phyloP scores from a whole-genome alignment of 1,140 invertebrate genomes.

The Cyphomyrmex costatus region DNA sequence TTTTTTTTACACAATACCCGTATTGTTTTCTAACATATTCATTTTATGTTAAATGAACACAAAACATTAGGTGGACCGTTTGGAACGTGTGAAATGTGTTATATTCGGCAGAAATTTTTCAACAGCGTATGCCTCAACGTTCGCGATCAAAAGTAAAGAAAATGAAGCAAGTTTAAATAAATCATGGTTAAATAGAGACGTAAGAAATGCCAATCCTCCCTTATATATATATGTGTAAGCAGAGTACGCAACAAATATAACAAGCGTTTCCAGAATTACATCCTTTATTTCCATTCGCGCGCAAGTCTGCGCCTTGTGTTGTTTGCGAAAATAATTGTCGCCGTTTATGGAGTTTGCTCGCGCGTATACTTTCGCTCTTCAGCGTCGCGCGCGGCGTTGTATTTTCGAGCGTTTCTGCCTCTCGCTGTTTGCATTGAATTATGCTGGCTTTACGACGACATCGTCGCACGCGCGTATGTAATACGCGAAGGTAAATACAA shows the following conservation, averaged over 20 bases:
- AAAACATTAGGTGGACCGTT: not conserved
- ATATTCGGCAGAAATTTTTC: too few species aligned
- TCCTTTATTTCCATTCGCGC: slow-evolving; percentile 29
- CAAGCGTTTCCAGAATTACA: not conserved
- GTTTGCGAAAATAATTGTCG: slow-evolving; percentile 63
- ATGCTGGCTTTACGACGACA: slow-evolving; percentile 53
- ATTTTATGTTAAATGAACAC: too few species aligned
- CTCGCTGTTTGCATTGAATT: slow-evolving; percentile 63
- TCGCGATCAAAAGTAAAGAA: too few species aligned
- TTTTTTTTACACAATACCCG: too few species aligned
- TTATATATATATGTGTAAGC: not conserved
- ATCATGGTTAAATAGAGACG: slow-evolving; percentile 3
- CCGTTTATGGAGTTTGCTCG: slow-evolving; percentile 56
- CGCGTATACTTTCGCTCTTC: slow-evolving; percentile 47
- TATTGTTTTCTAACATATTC: too few species aligned
- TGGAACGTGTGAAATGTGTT: too few species aligned
- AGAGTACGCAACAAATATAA: slow-evolving; percentile 1
- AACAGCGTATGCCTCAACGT: too few species aligned
- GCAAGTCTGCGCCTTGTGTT: slow-evolving; percentile 12
- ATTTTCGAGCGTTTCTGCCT: slow-evolving; percentile 50
- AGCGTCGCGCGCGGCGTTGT: slow-evolving; percentile 33
- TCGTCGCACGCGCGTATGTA: slow-evolving; percentile 56
- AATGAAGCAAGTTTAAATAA: not conserved
- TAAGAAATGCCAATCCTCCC: not conserved
- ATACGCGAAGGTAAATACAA: slow-evolving; percentile 55